Evolutionary conservation across 2,888 invertebrate species (phyloP), one percentile per base, ranked within the genome.

Genomic region (Ceramica pisi): DNA sequence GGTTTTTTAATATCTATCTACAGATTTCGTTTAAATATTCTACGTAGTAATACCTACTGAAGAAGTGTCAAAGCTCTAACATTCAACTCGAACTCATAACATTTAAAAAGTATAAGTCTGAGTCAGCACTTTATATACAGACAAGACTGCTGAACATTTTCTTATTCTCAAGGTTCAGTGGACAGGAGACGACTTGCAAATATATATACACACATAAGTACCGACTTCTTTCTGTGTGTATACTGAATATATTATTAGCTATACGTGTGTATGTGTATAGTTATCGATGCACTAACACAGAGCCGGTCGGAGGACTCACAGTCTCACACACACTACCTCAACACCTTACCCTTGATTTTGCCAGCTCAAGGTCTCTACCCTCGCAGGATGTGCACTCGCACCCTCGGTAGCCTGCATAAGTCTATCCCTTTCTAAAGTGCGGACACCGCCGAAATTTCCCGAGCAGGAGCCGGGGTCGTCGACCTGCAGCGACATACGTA

Each of bases 321-420:
- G 81, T 83, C 79, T 86, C 86, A 90, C 93, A 86, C 95, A 94
- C 94, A 95, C 95, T 89, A 75, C 62, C 84, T 78, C 88, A 90
- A 81, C 86, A 85, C 91, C 88, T 96, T 96, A 96, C 95, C 96
- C 96, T 96, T 96, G 96, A 96, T 96, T 95, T 95, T 94, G 95
- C 95, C 92, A 93, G 94, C 95, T 96, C 96, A 96, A 96, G 96
- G 96, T 96, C 95, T 95, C 95, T 95, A 95, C 95, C 95, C 95
- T 93, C 93, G 80, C 86, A 81, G 84, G 80, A 75, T 81, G 88
- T 90, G 88, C 92, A 84, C 89, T 95, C 93, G 84, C 91, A 89
- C 94, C 89, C 88, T 74, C 57, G 61, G 86, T 72, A 72, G 87
- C 82, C 86, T 85, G 89, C 81, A 92, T 94, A 92, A 88, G 86